Evolutionary conservation across 2,888 invertebrate species (phyloP).

Genomic region (Scaptodrosophila latifasciaeformis): DNA sequence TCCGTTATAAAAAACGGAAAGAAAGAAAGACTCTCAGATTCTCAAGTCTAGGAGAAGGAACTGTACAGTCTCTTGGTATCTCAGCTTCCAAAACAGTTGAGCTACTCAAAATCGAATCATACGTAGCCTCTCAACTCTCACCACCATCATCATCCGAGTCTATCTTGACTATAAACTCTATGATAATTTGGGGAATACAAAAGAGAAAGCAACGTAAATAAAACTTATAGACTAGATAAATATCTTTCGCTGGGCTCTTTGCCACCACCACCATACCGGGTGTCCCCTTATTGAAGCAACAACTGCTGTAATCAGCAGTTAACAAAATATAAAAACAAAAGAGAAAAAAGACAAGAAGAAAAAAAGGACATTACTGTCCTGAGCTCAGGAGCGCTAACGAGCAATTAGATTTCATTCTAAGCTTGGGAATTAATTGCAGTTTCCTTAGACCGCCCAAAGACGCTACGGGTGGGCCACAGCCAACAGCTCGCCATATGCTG

Average conservation of each 20-base stretch:
- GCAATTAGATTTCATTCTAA: slow-evolving; percentile 74
- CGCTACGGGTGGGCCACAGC: slow-evolving; percentile 2
- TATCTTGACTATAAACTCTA: no score
- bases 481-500: slow-evolving; percentile 53
- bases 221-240: slow-evolving; percentile 63
- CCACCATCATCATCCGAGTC: no score
- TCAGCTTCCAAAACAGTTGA: no score
- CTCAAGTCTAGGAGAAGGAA: no score
- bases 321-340: slow-evolving; percentile 68
- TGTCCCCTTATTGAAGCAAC: no score
- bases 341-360: slow-evolving; percentile 8
- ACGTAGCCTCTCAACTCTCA: no score
- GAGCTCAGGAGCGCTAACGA: slow-evolving; percentile 67
- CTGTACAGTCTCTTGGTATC: no score
- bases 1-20: slow-evolving; percentile 17
- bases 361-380: slow-evolving; percentile 17
- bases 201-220: slow-evolving; percentile 40
- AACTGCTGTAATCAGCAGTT: slow-evolving; percentile 74
- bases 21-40: no score
- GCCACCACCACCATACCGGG: no score
- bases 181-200: no score
- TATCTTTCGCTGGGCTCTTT: slow-evolving; percentile 33
- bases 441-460: slow-evolving; percentile 24
- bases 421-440: slow-evolving; percentile 73
- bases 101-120: no score